These are phyloP conservation scores for Bilobella aurantiaca DNA, from an alignment of 1,140 invertebrate genomes.

Conservation along the genomic window DNA sequence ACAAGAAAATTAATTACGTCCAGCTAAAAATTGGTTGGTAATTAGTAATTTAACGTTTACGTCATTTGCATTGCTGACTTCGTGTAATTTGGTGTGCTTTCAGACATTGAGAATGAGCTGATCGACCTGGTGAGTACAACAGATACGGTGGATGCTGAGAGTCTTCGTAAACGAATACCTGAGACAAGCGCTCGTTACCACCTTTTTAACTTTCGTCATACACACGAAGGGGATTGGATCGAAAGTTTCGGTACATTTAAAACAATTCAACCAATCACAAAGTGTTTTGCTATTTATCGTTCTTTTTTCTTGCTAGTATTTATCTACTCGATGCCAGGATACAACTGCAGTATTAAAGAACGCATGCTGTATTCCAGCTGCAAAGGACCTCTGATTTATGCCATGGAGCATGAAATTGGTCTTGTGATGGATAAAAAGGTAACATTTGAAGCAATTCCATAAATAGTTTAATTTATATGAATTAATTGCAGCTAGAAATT, in stretches of 20 bases:
- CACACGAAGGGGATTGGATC: constrained; percentile 78
- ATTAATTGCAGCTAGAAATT: constrained; percentile 69
- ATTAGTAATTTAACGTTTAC: constrained; percentile 17
- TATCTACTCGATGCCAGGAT: constrained; percentile 95
- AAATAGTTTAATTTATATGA: not conserved
- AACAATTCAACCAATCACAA: not conserved
- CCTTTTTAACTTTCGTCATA: constrained; percentile 80
- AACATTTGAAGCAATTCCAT: constrained; percentile 20
- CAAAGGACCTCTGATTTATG: constrained; percentile 73
- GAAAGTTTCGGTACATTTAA: constrained; percentile 58
- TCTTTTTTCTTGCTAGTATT: constrained; percentile 63
- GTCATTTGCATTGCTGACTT: constrained; percentile 3
- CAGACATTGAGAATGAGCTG: constrained; percentile 63
- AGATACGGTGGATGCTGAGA: constrained; percentile 50
- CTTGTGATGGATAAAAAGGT: constrained; percentile 79
- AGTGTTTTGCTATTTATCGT: not conserved
- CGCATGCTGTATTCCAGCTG: constrained; percentile 96
- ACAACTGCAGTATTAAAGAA: constrained; percentile 85
- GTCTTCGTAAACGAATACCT: constrained; percentile 66
- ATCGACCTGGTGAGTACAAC: constrained; percentile 59
- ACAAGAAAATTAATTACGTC: constrained; percentile 50
- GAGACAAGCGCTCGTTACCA: constrained; percentile 79
- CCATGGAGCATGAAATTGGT: constrained; percentile 54
- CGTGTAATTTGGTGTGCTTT: constrained; percentile 30
- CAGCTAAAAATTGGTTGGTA: constrained; percentile 49